Percentiles rank a stretch among this genome's conserved stretches.
These are phyloP conservation scores for Sesamia nonagrioides DNA, from an alignment of 1,140 invertebrate genomes.

Conservation along the genomic window DNA sequence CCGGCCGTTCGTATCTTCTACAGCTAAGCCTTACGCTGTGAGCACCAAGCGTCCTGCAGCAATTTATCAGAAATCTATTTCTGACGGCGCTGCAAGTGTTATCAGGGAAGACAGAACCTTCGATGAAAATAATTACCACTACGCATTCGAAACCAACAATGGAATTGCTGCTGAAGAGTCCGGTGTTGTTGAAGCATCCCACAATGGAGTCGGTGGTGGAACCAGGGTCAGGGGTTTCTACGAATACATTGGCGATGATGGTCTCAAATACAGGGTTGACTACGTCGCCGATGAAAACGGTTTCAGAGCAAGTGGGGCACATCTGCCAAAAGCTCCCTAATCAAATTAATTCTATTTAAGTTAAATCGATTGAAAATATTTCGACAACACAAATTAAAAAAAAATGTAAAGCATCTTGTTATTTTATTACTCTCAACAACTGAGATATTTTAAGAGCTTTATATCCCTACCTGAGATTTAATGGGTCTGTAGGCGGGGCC, in stretches of 20 bases:
- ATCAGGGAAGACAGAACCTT: slow-evolving; percentile 72
- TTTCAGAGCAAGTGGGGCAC: slow-evolving; percentile 88
- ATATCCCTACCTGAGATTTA: slow-evolving; percentile 50
- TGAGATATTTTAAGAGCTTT: slow-evolving; percentile 39
- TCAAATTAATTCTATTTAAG: slow-evolving; percentile 27
- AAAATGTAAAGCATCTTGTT: not conserved
- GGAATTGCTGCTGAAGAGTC: slow-evolving; percentile 80
- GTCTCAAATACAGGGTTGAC: slow-evolving; percentile 88
- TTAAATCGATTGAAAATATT: slow-evolving; percentile 38
- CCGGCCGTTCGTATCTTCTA: slow-evolving; percentile 43
- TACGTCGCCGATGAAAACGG: slow-evolving; percentile 91
- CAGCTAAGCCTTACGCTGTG: slow-evolving; percentile 41
- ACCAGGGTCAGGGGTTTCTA: slow-evolving; percentile 90
- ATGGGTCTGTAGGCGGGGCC: slow-evolving; percentile 28
- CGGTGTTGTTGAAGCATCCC: slow-evolving; percentile 84
- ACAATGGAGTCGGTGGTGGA: slow-evolving; percentile 87
- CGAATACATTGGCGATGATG: slow-evolving; percentile 88
- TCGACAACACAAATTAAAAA: slow-evolving; percentile 37
- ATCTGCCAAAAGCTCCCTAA: slow-evolving; percentile 70
- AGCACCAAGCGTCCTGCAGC: slow-evolving; percentile 39
- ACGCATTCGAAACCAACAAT: slow-evolving; percentile 79
- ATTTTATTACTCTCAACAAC: slow-evolving; percentile 19
- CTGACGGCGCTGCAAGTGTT: slow-evolving; percentile 70
- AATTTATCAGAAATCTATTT: slow-evolving; percentile 53
- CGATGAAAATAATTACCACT: slow-evolving; percentile 74